phyloP scores from a whole-genome alignment of 2,888 invertebrate genomes.

The Ethmia dodecea region DNA sequence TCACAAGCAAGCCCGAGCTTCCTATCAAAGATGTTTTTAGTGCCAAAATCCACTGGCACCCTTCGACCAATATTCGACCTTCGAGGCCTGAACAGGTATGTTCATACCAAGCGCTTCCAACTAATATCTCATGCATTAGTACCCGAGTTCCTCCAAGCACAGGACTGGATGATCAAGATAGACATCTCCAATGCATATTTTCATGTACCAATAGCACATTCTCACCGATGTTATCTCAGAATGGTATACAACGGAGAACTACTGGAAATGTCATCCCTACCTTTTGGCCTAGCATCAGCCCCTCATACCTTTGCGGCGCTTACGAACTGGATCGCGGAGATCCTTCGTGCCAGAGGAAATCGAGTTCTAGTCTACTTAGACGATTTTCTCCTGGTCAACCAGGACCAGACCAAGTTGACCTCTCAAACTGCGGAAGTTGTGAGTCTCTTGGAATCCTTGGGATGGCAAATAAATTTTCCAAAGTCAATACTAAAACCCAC shows the following conservation, averaged over 20 bases:
- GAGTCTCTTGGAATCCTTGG: neutral
- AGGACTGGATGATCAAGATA: no score
- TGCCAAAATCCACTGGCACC: no score
- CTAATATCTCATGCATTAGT: no score
- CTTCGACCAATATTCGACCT: no score
- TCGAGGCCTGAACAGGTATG: no score
- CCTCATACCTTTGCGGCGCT: slow-evolving; percentile 9
- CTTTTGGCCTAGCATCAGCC: slow-evolving; percentile 14
- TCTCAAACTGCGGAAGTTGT: neutral
- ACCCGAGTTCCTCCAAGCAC: no score
- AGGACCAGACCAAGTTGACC: neutral
- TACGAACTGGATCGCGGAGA: slow-evolving; percentile 8
- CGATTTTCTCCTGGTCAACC: slow-evolving; percentile 4
- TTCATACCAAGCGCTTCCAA: no score
- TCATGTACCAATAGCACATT: neutral
- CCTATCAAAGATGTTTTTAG: no score
- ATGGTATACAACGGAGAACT: slow-evolving; percentile 1
- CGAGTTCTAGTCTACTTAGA: slow-evolving; percentile 11
- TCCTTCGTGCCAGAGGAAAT: slow-evolving; percentile 2
- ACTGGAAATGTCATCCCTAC: slow-evolving; percentile 4
- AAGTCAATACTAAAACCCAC: neutral
- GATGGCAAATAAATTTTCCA: neutral
- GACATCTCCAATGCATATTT: no score
- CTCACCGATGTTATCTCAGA: slow-evolving; percentile 1
- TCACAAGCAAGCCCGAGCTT: no score